Conservation (phyloP, 2,888 invertebrate species). For the Xestia c-nigrum region DNA sequence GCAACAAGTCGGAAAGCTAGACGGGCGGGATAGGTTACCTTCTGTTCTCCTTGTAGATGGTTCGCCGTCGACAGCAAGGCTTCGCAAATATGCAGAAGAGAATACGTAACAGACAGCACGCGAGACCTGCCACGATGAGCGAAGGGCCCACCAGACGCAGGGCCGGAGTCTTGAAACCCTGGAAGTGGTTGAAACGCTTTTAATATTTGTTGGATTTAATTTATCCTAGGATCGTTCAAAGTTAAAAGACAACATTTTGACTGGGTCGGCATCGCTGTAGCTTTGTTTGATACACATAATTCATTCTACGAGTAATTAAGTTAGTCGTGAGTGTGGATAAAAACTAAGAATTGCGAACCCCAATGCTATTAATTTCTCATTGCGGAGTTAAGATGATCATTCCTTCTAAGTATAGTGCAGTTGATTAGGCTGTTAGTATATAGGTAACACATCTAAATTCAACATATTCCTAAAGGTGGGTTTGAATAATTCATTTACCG, state of each 20-base stretch:
- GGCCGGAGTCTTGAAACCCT: conserved; percentile 95
- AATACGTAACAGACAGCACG: conserved; percentile 95
- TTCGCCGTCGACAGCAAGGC: conserved; percentile 92
- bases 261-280: background rate
- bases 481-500: background rate
- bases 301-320: background rate
- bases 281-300: background rate
- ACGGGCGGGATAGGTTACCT: conserved; percentile 72
- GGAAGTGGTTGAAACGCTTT: conserved; percentile 59
- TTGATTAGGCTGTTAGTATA: background rate
- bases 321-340: background rate
- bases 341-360: background rate
- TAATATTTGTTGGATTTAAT: conserved; percentile 17
- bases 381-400: background rate
- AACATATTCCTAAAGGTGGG: background rate
- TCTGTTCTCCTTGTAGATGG: conserved; percentile 92
- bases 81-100: conserved; percentile 96
- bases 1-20: background rate
- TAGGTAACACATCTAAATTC: background rate
- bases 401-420: background rate
- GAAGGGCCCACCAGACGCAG: conserved; percentile 96
- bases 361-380: background rate
- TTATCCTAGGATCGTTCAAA: background rate
- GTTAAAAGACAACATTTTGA: background rate
- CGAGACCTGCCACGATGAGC: conserved; percentile 94